Conservation (phyloP, 2,888 invertebrate genomes). For the Axea sp. region DNA sequence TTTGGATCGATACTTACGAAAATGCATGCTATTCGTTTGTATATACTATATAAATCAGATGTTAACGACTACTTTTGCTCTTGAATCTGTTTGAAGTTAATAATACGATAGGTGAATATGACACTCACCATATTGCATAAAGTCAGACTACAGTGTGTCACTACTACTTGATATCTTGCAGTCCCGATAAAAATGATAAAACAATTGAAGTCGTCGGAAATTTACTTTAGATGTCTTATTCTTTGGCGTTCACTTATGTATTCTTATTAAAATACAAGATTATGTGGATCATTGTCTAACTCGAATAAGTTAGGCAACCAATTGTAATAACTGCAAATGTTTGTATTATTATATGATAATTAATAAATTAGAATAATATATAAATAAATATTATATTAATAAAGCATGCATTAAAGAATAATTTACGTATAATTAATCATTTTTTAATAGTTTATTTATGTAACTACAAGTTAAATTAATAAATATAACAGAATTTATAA, state of each 20-base stretch:
- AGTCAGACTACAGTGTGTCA: constrained; percentile 46
- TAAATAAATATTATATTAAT: no score
- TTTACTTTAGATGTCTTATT: background rate
- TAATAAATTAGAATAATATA: no score
- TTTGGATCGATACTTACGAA: constrained; percentile 51
- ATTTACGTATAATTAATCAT: no score
- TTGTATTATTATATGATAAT: no score
- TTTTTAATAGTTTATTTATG: no score
- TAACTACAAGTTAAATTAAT: no score
- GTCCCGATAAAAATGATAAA: constrained; percentile 6
- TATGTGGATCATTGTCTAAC: no score
- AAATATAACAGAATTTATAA: no score
- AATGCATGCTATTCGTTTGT: constrained; percentile 40
- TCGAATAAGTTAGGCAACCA: no score
- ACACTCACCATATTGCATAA: constrained; percentile 28
- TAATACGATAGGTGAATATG: constrained; percentile 38
- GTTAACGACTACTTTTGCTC: constrained; percentile 29
- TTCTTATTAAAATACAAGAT: no score
- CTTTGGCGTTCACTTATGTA: background rate
- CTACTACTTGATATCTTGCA: constrained; percentile 40
- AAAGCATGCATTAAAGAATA: no score
- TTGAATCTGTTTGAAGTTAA: constrained; percentile 33
- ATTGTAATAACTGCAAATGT: no score
- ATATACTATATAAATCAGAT: constrained; percentile 33
- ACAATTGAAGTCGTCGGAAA: constrained; percentile 17